Conservation (phyloP, 2,888 invertebrate species). For the Sinohyriopsis cumingii region DNA sequence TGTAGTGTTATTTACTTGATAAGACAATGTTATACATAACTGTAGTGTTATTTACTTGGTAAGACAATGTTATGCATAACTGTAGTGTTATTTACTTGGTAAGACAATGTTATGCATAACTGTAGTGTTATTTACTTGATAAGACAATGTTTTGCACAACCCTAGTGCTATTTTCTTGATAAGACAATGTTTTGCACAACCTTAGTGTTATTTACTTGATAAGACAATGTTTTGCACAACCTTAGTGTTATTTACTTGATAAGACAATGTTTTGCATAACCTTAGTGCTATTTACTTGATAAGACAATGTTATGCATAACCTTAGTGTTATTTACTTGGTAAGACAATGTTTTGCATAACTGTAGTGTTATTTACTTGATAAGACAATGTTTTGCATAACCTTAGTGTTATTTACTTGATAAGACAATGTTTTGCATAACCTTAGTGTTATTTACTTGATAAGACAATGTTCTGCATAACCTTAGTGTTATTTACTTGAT, state of each 20-base stretch:
- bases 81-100: conserved; percentile 19
- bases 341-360: conserved; percentile 6
- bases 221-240: conserved; percentile 6
- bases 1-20: conserved; percentile 19
- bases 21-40: conserved; percentile 6
- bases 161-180: conserved; percentile 19
- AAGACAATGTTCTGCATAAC: too few relatives aligned
- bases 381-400: too few relatives aligned
- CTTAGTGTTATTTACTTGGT: conserved; percentile 20
- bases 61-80: conserved; percentile 6
- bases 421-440: too few relatives aligned
- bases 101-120: conserved; percentile 6
- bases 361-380: conserved; percentile 7
- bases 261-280: conserved; percentile 6
- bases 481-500: background rate
- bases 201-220: conserved; percentile 20
- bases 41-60: conserved; percentile 19
- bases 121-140: conserved; percentile 19
- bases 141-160: conserved; percentile 6
- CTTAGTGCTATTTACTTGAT: conserved; percentile 19
- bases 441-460: background rate
- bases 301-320: conserved; percentile 6
- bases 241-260: conserved; percentile 20
- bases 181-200: conserved; percentile 6
- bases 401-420: background rate